These are phyloP conservation scores for Diplolepis rosae DNA, from an alignment of 2,888 invertebrate genomes.

Conservation along the genomic window DNA sequence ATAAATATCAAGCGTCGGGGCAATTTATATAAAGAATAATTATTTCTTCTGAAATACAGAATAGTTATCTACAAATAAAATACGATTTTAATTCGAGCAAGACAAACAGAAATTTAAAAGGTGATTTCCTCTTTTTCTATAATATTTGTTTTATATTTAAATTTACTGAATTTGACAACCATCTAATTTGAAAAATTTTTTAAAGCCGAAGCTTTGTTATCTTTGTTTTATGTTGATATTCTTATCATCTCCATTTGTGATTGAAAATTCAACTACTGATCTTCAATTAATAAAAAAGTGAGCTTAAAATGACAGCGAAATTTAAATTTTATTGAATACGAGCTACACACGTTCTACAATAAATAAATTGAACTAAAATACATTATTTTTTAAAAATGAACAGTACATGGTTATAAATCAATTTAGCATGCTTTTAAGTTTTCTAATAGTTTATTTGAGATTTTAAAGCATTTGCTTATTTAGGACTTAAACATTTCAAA, in stretches of 20 bases:
- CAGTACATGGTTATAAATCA: not conserved
- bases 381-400: no score
- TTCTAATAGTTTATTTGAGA: not conserved
- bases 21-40: not conserved
- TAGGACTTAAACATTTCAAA: not conserved
- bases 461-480: not conserved
- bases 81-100: not conserved
- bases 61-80: not conserved
- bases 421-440: not conserved
- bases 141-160: no score
- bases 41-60: not conserved
- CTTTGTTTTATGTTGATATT: no score
- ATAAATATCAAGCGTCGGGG: not conserved
- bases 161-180: no score
- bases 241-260: not conserved
- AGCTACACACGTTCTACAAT: conserved; percentile 29
- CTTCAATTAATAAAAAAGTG: not conserved
- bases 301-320: not conserved
- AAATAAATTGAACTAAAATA: no score
- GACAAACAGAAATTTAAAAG: conserved; percentile 7
- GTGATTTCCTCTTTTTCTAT: conserved; percentile 30
- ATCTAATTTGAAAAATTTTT: no score
- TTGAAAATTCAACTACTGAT: not conserved
- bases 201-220: no score
- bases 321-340: not conserved